These are phyloP conservation scores for Myripristis murdjan DNA, from an alignment of 2,797 vertebrate species.

Conservation along the genomic window DNA sequence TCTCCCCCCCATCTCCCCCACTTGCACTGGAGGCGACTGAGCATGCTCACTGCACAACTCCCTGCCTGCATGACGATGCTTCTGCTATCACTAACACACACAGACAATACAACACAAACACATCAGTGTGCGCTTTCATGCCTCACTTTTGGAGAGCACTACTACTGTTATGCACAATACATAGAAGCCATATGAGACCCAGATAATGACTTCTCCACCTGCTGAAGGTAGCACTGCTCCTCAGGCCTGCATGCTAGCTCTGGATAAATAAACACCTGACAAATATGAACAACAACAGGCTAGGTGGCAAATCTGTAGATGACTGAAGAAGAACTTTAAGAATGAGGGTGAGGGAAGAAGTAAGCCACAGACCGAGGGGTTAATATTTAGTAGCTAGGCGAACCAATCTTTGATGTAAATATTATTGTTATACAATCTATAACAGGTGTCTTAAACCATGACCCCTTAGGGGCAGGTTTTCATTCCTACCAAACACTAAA, in stretches of 20 bases:
- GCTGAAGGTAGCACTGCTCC: background rate
- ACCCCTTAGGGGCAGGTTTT: no score
- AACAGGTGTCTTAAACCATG: no score
- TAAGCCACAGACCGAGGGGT: background rate
- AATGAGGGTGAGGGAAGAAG: background rate
- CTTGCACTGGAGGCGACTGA: conserved; percentile 68
- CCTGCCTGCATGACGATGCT: conserved; percentile 74
- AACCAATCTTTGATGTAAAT: background rate
- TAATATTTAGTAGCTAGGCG: background rate
- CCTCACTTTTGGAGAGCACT: conserved; percentile 17
- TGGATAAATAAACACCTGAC: conserved; percentile 15
- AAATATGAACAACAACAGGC: background rate
- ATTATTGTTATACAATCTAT: no score
- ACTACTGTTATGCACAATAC: background rate
- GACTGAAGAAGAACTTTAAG: background rate
- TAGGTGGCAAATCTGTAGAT: background rate
- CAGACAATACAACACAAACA: conserved; percentile 47
- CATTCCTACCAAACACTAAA: no score
- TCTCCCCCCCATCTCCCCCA: conserved; percentile 34
- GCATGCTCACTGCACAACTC: conserved; percentile 74
- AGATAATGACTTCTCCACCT: background rate
- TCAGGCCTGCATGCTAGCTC: background rate
- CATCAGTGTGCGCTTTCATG: conserved; percentile 10
- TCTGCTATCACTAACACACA: conserved; percentile 65
- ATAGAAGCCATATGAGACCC: conserved; percentile 1